Evolutionary conservation across 2,888 invertebrate species (phyloP).

Genomic region (Athalia rosae): DNA sequence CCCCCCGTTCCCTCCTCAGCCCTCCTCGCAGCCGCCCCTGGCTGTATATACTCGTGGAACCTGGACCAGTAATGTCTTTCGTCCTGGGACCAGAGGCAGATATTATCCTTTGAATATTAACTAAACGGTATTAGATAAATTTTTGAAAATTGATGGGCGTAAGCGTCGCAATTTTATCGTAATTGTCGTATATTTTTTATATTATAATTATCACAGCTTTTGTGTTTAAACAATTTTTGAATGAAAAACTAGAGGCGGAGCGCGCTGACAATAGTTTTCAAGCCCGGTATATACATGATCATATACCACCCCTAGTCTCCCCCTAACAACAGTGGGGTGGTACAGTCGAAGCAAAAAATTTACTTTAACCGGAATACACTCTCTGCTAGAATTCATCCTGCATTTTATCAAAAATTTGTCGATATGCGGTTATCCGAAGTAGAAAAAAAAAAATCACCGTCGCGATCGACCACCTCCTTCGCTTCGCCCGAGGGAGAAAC

Average conservation of each 20-base stretch:
- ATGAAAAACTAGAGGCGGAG: constrained; percentile 70
- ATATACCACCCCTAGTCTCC: constrained; percentile 74
- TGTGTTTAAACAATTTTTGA: constrained; percentile 61
- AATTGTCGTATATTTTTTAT: constrained; percentile 52
- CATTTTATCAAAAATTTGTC: constrained; percentile 5
- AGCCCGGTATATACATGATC: constrained; percentile 72
- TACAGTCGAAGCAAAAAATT: constrained; percentile 70
- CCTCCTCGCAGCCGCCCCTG: constrained; percentile 67
- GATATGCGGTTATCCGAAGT: not conserved
- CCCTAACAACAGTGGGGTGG: constrained; percentile 73
- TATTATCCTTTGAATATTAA: constrained; percentile 55
- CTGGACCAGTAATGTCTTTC: constrained; percentile 70
- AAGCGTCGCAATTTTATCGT: constrained; percentile 60
- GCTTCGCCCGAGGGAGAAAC: not conserved
- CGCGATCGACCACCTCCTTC: too few species aligned
- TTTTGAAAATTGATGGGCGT: constrained; percentile 68
- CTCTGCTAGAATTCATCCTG: constrained; percentile 52
- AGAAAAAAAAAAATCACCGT: not conserved
- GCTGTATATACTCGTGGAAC: constrained; percentile 72
- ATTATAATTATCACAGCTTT: constrained; percentile 17
- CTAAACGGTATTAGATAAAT: constrained; percentile 56
- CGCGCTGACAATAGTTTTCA: constrained; percentile 72
- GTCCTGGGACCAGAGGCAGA: constrained; percentile 67
- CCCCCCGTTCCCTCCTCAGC: constrained; percentile 59
- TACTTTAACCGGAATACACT: constrained; percentile 60